Evolutionary conservation across 1,140 invertebrate genomes (phyloP).

Genomic region (Laupala kohalensis): DNA sequence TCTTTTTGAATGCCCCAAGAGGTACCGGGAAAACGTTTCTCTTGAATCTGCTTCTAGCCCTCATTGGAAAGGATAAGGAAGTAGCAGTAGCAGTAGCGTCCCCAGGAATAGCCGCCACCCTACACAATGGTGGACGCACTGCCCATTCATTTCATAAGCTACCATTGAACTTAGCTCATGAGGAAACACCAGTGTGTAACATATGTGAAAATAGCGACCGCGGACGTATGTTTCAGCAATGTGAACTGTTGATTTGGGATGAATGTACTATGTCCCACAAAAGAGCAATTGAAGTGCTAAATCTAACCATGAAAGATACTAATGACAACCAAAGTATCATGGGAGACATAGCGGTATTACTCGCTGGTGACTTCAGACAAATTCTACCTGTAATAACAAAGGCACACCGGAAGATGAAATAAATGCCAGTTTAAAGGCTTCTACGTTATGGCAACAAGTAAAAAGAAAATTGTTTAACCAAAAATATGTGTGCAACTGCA

Average conservation of each 20-base stretch:
- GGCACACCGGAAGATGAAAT: too few species aligned
- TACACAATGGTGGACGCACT: slow-evolving; percentile 29
- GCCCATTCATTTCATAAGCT: slow-evolving; percentile 23
- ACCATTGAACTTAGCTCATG: slow-evolving; percentile 16
- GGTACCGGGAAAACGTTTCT: slow-evolving; percentile 28
- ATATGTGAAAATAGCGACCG: not conserved
- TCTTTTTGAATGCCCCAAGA: slow-evolving; percentile 19
- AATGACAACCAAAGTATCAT: too few species aligned
- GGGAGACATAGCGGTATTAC: too few species aligned
- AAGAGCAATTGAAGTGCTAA: slow-evolving; percentile 1
- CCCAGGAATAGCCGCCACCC: slow-evolving; percentile 30
- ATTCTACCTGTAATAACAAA: too few species aligned
- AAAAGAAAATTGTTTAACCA: too few species aligned
- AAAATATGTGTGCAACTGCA: too few species aligned
- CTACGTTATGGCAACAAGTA: too few species aligned
- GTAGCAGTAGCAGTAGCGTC: slow-evolving; percentile 27
- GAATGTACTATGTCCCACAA: too few species aligned
- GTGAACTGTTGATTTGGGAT: not conserved
- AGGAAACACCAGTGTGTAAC: slow-evolving; percentile 1
- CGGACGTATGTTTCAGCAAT: not conserved
- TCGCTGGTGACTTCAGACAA: too few species aligned
- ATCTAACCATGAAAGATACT: not conserved
- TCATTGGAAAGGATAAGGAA: slow-evolving; percentile 17
- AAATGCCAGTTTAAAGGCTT: too few species aligned
- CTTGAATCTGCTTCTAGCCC: slow-evolving; percentile 21